These are phyloP conservation scores for Metacarcinus magister DNA, from an alignment of 2,888 invertebrate species.

Conservation along the genomic window DNA sequence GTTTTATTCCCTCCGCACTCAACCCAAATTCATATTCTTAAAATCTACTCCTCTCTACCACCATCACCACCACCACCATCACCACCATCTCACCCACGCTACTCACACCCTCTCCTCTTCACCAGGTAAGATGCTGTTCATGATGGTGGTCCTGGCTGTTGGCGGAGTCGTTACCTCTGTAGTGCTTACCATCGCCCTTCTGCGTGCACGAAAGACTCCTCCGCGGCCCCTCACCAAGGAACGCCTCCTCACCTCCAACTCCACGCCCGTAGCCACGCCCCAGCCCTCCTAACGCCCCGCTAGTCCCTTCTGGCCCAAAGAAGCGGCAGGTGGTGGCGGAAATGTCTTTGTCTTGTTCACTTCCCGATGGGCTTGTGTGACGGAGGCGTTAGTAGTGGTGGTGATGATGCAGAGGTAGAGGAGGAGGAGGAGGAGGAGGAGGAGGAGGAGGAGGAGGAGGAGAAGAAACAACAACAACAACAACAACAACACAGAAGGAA, in stretches of 20 bases:
- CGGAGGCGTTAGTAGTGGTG: not conserved
- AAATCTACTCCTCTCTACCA: not conserved
- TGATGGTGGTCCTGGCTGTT: conserved; percentile 54
- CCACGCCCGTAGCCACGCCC: not conserved
- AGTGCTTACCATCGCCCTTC: conserved; percentile 28
- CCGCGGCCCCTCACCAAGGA: not conserved
- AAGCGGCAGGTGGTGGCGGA: not conserved
- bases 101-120: not conserved
- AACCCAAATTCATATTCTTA: not conserved
- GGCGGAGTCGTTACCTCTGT: conserved; percentile 33
- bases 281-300: conserved; percentile 39
- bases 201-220: not conserved
- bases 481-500: not conserved
- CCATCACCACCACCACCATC: not conserved
- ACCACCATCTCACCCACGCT: not conserved
- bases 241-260: not conserved
- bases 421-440: not conserved
- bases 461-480: not conserved
- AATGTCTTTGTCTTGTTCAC: not conserved
- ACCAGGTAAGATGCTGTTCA: conserved; percentile 53
- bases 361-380: not conserved
- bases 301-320: not conserved
- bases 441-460: not conserved
- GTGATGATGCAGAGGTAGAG: not conserved
- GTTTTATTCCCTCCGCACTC: no score